Evolutionary conservation across 2,113 vertebrate species (phyloP), one percentile per base, ranked within the genome.

Genomic region (Lamprotornis superbus): DNA sequence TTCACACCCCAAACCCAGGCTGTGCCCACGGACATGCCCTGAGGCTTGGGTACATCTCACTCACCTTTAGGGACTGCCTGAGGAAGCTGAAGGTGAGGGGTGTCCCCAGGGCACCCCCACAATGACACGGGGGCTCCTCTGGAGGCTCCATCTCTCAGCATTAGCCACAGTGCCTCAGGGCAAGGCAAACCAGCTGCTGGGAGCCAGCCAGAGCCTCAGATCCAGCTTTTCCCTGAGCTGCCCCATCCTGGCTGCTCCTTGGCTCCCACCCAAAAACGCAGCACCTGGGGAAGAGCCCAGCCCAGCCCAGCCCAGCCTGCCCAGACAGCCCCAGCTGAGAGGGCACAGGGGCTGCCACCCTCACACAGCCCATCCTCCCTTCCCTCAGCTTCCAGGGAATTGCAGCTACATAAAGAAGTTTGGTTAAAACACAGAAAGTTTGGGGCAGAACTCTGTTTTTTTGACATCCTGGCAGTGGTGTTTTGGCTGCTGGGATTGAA

Each of bases 21-120:
- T 3, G 79, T 1, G 69, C 47, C 68, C 39, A 5, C 0, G 18
- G 50, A 28, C 5, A 0, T 61, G 59, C 42, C 91, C 68, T 15
- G 31, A 69, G 28, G 68, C 37, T 47, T 10, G 23, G 42, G 10
- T 31, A 74, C 30, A 18, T 25, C 83, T 75, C 47, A 4, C 69
- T 31, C 4, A 50, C 82, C 70, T 78, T 78, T 1, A 31, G 91
- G 37, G 65, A 15, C 42, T 55, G 55, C 63, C 37, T 44, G 64
- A 79, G 75, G 57, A 30, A 13, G 30, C 37, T 92, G 53, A 49
- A 39, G 67, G 53, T 80, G 47, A 93, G 40, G 25, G 35, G 35
- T 2, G 16, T 15, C 55, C 68, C 68, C 76, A 21, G 3, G 71
- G 37, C 40, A 18, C 25, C 16, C 46, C 17, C 6, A 18, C 12